Evolutionary conservation across 2,888 invertebrate genomes (phyloP).

Genomic region (Pegoplata infirma): DNA sequence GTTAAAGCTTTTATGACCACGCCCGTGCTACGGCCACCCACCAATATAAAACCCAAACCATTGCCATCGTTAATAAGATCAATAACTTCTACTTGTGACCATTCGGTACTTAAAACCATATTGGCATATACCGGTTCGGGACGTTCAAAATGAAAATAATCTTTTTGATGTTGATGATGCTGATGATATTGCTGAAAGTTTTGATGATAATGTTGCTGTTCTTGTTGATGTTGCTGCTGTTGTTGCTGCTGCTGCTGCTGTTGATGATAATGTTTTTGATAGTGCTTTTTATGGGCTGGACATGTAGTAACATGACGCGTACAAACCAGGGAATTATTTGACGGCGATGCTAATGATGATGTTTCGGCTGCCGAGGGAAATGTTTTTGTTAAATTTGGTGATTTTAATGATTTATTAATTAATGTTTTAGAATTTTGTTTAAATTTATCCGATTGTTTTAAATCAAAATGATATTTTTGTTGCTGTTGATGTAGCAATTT

Average conservation of each 20-base stretch:
- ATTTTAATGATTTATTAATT: slow-evolving; percentile 8
- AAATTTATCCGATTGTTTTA: slow-evolving; percentile 20
- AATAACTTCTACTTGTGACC: slow-evolving; percentile 99
- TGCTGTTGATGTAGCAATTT: slow-evolving; percentile 20
- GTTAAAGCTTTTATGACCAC: slow-evolving; percentile 98
- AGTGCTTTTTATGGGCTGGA: slow-evolving; percentile 20
- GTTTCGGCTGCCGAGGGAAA: slow-evolving; percentile 44
- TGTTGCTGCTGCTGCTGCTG: slow-evolving; percentile 30
- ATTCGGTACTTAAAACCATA: slow-evolving; percentile 97
- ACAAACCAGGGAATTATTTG: slow-evolving; percentile 33
- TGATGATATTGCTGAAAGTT: slow-evolving; percentile 4
- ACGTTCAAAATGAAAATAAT: background rate
- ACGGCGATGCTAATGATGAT: slow-evolving; percentile 20
- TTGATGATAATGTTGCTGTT: slow-evolving; percentile 17
- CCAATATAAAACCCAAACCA: slow-evolving; percentile 98
- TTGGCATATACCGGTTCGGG: slow-evolving; percentile 59
- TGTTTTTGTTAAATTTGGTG: slow-evolving; percentile 45
- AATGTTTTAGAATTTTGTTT: slow-evolving; percentile 27
- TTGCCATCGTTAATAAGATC: slow-evolving; percentile 98
- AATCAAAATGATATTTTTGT: slow-evolving; percentile 5
- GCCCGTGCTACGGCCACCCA: slow-evolving; percentile 98
- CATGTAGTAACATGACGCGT: slow-evolving; percentile 60
- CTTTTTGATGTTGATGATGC: background rate
- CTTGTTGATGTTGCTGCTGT: slow-evolving; percentile 25
- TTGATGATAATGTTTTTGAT: slow-evolving; percentile 18